Evolutionary conservation across 2,888 invertebrate genomes (phyloP).

Genomic region (Hyalella azteca): DNA sequence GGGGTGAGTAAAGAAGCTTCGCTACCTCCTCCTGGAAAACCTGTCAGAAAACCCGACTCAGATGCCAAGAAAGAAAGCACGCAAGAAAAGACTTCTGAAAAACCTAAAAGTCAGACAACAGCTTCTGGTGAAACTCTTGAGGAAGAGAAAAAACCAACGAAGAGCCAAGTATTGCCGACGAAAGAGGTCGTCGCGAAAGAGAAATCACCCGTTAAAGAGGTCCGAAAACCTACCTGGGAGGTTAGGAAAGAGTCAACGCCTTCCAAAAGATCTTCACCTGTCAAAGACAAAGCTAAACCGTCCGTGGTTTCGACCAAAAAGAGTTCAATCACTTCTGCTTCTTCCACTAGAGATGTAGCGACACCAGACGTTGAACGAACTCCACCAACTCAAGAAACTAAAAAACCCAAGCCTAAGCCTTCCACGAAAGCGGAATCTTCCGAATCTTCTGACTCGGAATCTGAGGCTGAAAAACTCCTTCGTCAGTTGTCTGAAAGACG

Average conservation of each 20-base stretch:
- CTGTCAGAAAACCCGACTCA: neutral
- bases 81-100: neutral
- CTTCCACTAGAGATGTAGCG: conserved; percentile 46
- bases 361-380: conserved; percentile 30
- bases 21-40: conserved; percentile 13
- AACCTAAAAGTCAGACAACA: neutral
- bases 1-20: conserved; percentile 11
- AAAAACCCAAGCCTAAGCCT: conserved; percentile 12
- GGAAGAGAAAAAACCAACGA: neutral
- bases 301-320: conserved; percentile 4
- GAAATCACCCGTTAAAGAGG: conserved; percentile 2
- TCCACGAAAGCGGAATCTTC: conserved; percentile 36
- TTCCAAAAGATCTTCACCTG: conserved; percentile 37
- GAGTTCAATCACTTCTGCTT: neutral
- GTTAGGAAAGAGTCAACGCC: conserved; percentile 11
- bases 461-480: conserved; percentile 57
- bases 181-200: conserved; percentile 10
- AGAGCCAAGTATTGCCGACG: neutral
- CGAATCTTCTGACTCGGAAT: conserved; percentile 57
- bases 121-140: neutral
- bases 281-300: conserved; percentile 11
- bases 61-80: neutral
- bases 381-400: neutral
- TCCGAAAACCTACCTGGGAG: neutral
- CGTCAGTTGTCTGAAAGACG: conserved; percentile 53